phyloP scores from a whole-genome alignment of 2,113 vertebrate species.

The Tetraodon nigroviridis region DNA sequence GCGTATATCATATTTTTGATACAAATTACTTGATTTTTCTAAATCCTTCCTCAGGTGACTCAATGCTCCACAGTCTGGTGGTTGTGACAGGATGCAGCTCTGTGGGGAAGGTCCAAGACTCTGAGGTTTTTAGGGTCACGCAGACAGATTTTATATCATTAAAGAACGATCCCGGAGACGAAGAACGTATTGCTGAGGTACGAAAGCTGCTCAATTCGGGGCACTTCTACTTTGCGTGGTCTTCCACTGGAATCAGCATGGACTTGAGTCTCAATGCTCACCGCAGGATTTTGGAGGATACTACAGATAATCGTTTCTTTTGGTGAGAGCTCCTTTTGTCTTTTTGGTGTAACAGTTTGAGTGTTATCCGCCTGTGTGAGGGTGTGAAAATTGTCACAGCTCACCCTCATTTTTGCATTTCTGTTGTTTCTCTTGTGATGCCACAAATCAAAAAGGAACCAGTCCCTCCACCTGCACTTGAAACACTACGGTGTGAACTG shows the following conservation, averaged over 20 bases:
- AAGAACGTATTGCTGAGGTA: conserved; percentile 91
- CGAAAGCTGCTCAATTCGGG: conserved; percentile 93
- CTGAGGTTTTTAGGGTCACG: conserved; percentile 96
- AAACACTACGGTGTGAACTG: conserved; percentile 97
- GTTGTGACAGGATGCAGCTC: conserved; percentile 96
- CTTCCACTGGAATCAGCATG: conserved; percentile 83
- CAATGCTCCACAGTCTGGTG: conserved; percentile 91
- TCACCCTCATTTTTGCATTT: conserved; percentile 1
- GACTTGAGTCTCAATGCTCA: conserved; percentile 95
- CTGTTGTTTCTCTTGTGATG: conserved; percentile 7
- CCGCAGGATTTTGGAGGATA: conserved; percentile 86
- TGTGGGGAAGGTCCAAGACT: conserved; percentile 96
- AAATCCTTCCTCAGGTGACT: conserved; percentile 77
- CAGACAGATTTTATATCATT: conserved; percentile 91
- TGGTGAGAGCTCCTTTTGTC: conserved; percentile 79
- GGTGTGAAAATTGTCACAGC: conserved; percentile 6
- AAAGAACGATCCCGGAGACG: conserved; percentile 82
- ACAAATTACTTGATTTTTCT: neutral
- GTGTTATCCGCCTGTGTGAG: conserved; percentile 2
- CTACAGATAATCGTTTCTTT: conserved; percentile 95
- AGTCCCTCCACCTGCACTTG: conserved; percentile 92
- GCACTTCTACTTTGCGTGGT: conserved; percentile 98
- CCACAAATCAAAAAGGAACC: conserved; percentile 79
- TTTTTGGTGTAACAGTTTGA: neutral
- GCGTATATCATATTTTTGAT: neutral